Evolutionary conservation across 1,140 invertebrate species (phyloP).

Genomic region (Zaprionus africanus): DNA sequence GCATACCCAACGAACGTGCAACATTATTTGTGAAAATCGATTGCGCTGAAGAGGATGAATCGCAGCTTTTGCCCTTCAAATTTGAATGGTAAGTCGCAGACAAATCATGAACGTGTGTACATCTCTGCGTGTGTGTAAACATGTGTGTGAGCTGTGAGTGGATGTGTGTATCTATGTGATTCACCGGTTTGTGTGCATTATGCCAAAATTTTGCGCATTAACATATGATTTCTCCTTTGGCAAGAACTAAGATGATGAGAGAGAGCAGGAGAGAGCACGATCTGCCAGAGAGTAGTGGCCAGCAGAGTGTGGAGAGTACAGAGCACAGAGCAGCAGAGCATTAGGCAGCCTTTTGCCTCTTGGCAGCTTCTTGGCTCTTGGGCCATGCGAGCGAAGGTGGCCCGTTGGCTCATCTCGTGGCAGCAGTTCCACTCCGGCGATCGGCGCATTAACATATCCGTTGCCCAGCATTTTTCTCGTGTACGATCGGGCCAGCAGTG

Average conservation of each 20-base stretch:
- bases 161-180: conserved; percentile 37
- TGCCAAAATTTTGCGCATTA: conserved; percentile 73
- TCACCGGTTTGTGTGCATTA: conserved; percentile 59
- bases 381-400: conserved; percentile 25
- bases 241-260: conserved; percentile 22
- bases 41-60: conserved; percentile 74
- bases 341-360: conserved; percentile 15
- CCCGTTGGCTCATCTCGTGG: conserved; percentile 8
- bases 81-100: conserved; percentile 81
- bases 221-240: conserved; percentile 68
- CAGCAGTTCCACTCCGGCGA: conserved; percentile 82
- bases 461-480: conserved; percentile 62
- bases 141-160: conserved; percentile 28
- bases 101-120: not conserved
- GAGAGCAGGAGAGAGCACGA: conserved; percentile 19
- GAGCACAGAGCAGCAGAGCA: not conserved
- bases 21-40: conserved; percentile 84
- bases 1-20: conserved; percentile 79
- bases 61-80: conserved; percentile 77
- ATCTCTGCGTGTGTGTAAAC: conserved; percentile 1
- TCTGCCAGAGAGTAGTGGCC: not conserved
- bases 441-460: conserved; percentile 82
- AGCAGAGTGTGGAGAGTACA: not conserved
- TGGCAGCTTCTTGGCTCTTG: conserved; percentile 29
- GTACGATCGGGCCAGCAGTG: conserved; percentile 5